These are phyloP conservation scores for Halcyon senegalensis DNA, from an alignment of 2,113 vertebrate species.

Conservation along the genomic window DNA sequence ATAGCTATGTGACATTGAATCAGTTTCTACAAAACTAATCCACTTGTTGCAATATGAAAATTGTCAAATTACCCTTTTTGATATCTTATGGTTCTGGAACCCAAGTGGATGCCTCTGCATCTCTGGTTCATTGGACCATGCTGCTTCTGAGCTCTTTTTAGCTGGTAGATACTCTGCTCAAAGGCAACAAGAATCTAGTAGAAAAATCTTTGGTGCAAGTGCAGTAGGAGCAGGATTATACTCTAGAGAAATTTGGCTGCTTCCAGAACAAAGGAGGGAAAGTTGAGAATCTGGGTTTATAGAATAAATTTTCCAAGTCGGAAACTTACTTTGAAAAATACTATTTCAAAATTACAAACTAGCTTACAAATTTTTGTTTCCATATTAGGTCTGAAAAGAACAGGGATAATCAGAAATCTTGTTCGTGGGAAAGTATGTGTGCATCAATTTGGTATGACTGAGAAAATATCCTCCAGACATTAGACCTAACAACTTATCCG, in stretches of 20 bases:
- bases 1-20: not conserved
- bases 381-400: constrained; percentile 27
- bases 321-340: constrained; percentile 16
- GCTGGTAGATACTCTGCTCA: not conserved
- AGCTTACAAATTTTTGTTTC: constrained; percentile 17
- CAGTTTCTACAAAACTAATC: not conserved
- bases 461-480: constrained; percentile 46
- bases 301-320: not conserved
- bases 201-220: not conserved
- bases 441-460: constrained; percentile 54
- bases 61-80: not conserved
- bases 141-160: not conserved
- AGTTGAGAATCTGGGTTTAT: not conserved
- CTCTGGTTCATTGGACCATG: not conserved
- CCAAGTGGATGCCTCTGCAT: not conserved
- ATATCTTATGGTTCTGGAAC: not conserved
- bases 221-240: not conserved
- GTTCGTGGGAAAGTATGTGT: constrained; percentile 25
- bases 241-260: not conserved
- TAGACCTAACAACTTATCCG: not conserved
- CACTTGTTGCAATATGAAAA: not conserved
- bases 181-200: not conserved
- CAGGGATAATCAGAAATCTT: constrained; percentile 23
- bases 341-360: not conserved
- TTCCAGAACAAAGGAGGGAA: not conserved